Percentiles rank a stretch among this genome's conserved stretches.
phyloP scores from a whole-genome alignment of 2,888 invertebrate species.

The Sphinx pinastri region DNA sequence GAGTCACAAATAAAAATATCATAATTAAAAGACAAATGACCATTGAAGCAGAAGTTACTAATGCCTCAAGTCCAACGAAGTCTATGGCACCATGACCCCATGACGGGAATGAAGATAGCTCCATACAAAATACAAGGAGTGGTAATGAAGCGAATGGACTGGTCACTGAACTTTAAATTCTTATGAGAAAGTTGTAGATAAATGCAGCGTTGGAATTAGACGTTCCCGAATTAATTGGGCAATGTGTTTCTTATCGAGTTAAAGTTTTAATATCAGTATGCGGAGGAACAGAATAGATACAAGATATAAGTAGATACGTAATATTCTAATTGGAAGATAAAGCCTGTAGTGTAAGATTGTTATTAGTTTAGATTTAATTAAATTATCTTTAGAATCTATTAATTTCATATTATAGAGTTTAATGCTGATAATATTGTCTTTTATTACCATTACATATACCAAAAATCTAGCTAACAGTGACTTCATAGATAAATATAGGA shows the following conservation, averaged over 20 bases:
- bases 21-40: slow-evolving; percentile 7
- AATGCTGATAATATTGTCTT: too few relatives aligned
- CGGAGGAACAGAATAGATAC: not conserved
- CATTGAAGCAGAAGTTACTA: not conserved
- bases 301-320: not conserved
- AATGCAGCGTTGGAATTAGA: slow-evolving; percentile 15
- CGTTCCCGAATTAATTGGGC: slow-evolving; percentile 18
- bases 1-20: not conserved
- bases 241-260: slow-evolving; percentile 22
- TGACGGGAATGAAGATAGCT: slow-evolving; percentile 40
- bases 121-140: slow-evolving; percentile 21
- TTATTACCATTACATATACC: too few relatives aligned
- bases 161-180: slow-evolving; percentile 27
- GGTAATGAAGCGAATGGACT: slow-evolving; percentile 10
- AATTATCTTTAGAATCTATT: not conserved
- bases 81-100: slow-evolving; percentile 40
- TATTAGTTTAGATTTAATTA: not conserved
- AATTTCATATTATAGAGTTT: too few relatives aligned
- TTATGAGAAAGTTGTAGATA: slow-evolving; percentile 26
- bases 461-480: too few relatives aligned
- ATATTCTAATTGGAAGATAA: slow-evolving; percentile 7
- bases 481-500: too few relatives aligned
- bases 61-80: slow-evolving; percentile 7
- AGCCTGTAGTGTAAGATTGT: not conserved
- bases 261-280: slow-evolving; percentile 10